Percentiles rank a stretch among this genome's conserved stretches.
Conservation (phyloP, 1,140 invertebrate genomes). For the Paracyclopina nana region DNA sequence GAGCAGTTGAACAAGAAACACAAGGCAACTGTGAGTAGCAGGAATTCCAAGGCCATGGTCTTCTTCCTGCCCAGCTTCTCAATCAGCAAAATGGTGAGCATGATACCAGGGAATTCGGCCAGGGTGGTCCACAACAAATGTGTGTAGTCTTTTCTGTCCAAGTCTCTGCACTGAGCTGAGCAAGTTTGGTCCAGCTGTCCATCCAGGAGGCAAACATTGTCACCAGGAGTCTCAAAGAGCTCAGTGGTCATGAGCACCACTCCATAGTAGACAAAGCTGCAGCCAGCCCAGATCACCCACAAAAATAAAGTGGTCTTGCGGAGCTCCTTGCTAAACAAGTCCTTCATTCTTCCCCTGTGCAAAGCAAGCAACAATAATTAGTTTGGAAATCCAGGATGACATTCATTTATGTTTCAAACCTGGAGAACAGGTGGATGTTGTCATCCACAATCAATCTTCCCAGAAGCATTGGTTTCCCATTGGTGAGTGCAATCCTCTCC, state of each 20-base stretch:
- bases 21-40: conserved; percentile 23
- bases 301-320: conserved; percentile 60
- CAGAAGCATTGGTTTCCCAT: conserved; percentile 65
- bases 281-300: conserved; percentile 88
- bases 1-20: conserved; percentile 12
- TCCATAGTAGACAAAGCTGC: conserved; percentile 90
- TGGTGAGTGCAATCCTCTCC: conserved; percentile 62
- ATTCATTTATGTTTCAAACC: too few species aligned
- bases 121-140: conserved; percentile 83
- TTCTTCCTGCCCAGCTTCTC: conserved; percentile 73
- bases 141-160: conserved; percentile 48
- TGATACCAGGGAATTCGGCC: conserved; percentile 75
- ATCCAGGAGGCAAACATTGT: background rate
- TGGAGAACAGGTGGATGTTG: conserved; percentile 29
- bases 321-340: conserved; percentile 55
- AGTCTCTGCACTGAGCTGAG: conserved; percentile 7
- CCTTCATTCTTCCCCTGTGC: conserved; percentile 46
- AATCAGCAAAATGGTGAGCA: conserved; percentile 75
- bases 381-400: too few species aligned
- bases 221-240: conserved; percentile 43
- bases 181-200: background rate
- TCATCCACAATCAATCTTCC: conserved; percentile 69
- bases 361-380: conserved; percentile 19
- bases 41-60: conserved; percentile 83
- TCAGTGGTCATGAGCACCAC: conserved; percentile 87